Base-by-base conservation (phyloP, 2,113 vertebrate species). In the Delphinapterus leucas region DNA sequence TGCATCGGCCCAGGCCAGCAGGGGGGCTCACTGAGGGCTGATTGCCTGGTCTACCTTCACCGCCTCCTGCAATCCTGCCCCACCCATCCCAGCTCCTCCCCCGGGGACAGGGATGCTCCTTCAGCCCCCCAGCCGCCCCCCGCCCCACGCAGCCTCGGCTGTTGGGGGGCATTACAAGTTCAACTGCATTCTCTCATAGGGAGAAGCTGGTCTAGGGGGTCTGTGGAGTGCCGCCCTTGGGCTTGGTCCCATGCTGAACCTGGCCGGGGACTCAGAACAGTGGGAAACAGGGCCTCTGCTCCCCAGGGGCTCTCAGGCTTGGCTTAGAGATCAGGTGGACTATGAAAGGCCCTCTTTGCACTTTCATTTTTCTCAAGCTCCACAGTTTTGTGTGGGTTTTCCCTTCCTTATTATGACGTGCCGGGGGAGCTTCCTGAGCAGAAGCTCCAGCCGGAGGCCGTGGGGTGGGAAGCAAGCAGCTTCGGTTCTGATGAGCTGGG, bases 361-460 rank as follows among this genome's bases (percentile, higher is more conserved):
- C 67, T 70, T 82, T 58, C 0, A 63, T 90, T 97, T 97, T 96
- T 97, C 49, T 81, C 93, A 36, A 71, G 65, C 74, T 53, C 89
- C 90, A 93, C 80, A 33, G 31, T 38, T 80, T 82, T 63, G 53
- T 26, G 17, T 63, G 58, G 58, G 47, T 63, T 65, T 55, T 44
- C 55, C 15, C 70, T 91, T 88, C 73, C 41, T 21, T 65, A 20
- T 87, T 26, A 36, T 63, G 49, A 77, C 13, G 23, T 18, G 5
- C 3, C 5, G 18, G 53, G 80, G 58, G 74, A 49, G 23, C 82
- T 70, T 87, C 73, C 93, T 8, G 18, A 89, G 38, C 5, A 4
- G 82, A 70, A 74, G 60, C 21, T 38, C 85, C 81, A 81, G 77
- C 76, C 9, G 20, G 71, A 90, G 79, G 47, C 88, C 0, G 4